Percentiles rank a stretch among this genome's conserved stretches.
These are phyloP conservation scores for Portevinia maculata DNA, from an alignment of 2,888 invertebrate species.

Conservation along the genomic window DNA sequence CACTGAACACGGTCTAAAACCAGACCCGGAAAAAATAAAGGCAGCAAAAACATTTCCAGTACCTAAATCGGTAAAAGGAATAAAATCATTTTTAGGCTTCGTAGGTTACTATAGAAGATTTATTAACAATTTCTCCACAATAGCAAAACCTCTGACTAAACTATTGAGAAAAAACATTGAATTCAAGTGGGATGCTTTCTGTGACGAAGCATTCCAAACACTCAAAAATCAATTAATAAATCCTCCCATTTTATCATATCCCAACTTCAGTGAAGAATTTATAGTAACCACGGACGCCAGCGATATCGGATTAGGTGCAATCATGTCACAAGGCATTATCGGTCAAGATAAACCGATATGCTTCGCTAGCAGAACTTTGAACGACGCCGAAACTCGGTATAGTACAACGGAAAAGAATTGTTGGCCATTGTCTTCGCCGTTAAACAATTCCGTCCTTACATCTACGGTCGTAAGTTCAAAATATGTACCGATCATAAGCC, in stretches of 20 bases:
- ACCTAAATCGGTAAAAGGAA: background rate
- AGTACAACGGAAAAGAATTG: slow-evolving; percentile 73
- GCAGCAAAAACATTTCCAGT: background rate
- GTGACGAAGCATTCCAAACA: slow-evolving; percentile 1
- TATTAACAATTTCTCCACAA: background rate
- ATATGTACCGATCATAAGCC: slow-evolving; percentile 77
- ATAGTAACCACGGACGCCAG: too few species aligned
- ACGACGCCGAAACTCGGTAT: slow-evolving; percentile 66
- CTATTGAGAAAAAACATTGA: slow-evolving; percentile 6
- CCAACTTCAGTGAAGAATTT: too few species aligned
- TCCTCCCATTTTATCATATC: too few species aligned
- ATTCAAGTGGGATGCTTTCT: slow-evolving; percentile 3
- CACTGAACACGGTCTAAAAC: background rate
- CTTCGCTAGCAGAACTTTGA: slow-evolving; percentile 66
- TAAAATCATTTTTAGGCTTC: background rate
- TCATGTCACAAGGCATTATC: slow-evolving; percentile 67
- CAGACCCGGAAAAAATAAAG: background rate
- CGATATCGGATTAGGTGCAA: slow-evolving; percentile 61
- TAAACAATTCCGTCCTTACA: slow-evolving; percentile 76
- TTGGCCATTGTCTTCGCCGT: slow-evolving; percentile 73
- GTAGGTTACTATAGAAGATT: slow-evolving; percentile 14
- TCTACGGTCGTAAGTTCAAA: slow-evolving; percentile 76
- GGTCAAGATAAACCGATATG: slow-evolving; percentile 73
- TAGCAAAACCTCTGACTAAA: background rate
- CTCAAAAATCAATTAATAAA: background rate